Base-by-base conservation (phyloP, 2,888 invertebrate genomes). In the Chloroclystis v-ata region DNA sequence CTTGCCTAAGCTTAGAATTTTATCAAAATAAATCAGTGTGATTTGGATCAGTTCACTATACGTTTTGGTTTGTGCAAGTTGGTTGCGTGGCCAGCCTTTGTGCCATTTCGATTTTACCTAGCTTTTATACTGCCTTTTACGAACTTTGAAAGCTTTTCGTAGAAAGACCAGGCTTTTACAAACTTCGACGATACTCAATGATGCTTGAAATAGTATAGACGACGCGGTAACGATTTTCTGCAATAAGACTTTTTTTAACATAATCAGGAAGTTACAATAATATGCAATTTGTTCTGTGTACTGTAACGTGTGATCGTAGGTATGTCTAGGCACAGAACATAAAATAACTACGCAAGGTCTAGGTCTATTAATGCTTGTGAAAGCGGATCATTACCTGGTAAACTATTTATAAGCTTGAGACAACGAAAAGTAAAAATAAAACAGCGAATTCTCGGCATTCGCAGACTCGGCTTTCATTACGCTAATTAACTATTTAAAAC, bases 381-480 rank as follows among this genome's bases (percentile, higher is more conserved):
- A 46, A 24, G 13, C 9, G 26, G 28, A 44, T 37, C 42, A 28
- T 41, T 54, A 50, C 47, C 49, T 48, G 47, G 44, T 44, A 47
- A 47, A 28, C 26, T 57, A 57, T 57, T 57, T 55, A 56, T 57
- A 55, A 50, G 45, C 33, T 24, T 2, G 14, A 50, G 48, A 51
- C 58, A 55, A 54, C 30, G 47, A 50, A 44, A 49, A 29, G 42
- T 52, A 51, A 53, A 57, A 60, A 60, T 56, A 58, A 49, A 28
- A 47, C 8, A n/a, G 40, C 30, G 41, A 43, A 47, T 50, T 43
- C 37, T 38, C 9, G 40, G 43, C 43, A 40, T 39, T 42, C 40
- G 35, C 35, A 8, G 41, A 28, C 37, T 56, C 44, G 16, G 49
- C 45, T 54, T 59, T 53, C 51, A 49, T 54, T 35, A 33, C 33